Evolutionary conservation across 2,888 invertebrate genomes (phyloP), one percentile per base, ranked within the genome.

Genomic region (Eumerus sabulonum): DNA sequence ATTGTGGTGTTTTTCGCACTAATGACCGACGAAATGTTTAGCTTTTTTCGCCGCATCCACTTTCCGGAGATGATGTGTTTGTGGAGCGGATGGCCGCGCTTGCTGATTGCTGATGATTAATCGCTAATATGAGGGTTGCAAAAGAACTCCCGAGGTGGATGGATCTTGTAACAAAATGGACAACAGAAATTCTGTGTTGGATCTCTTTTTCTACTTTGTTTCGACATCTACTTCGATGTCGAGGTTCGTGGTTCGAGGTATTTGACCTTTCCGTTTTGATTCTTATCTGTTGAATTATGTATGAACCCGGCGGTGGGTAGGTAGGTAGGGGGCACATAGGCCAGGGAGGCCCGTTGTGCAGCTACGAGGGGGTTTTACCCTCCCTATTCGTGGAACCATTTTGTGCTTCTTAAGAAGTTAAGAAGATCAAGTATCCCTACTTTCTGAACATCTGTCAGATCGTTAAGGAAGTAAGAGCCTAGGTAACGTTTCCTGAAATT

Each of bases 11-110:
- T 64, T 59, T 70, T 70, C 70, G 57, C 36, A 19, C 70, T 64
- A 76, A 64, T 64, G 44, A 0, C 63, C 70, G 70, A 54, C 57
- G 64, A 64, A 64, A 76, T 64, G 45, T 42, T 42, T 9, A 7
- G 44, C 42, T 17, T 17, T n/a, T 27, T 27, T 27, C 45, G 36
- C 38, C 42, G 42, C 44, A 47, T 48, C 12, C 9, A 17, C 56
- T 42, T 48, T 35, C 35, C 13, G 45, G 27, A 4, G 27, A 7
- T n/a, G 27, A 27, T 27, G 27, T 27, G 27, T 27, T 27, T 7
- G 7, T 27, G 27, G 27, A 27, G 27, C 27, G 42, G 53, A 38
- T 54, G 73, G 40, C 19, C 60, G 50, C 19, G 50, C 19, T 4
- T 73, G n/a, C 19, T 18, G 11, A 3, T 36, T 50, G 44, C 14